Conservation (phyloP, 2,888 invertebrate species). For the Cheilosia grossa region DNA sequence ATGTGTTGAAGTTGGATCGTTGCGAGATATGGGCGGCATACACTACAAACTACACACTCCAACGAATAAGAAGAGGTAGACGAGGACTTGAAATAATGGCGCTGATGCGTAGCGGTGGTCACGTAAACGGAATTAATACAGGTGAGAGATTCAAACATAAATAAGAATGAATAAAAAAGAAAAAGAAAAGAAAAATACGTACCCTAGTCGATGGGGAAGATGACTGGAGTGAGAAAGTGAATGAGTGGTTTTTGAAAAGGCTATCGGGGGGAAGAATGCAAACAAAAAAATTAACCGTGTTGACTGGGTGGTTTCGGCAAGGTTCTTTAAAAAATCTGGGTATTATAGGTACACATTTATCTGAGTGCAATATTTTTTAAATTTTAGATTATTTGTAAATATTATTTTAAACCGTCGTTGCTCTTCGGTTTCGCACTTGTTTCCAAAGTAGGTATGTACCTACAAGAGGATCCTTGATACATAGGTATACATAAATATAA, state of each 20-base stretch:
- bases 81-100: slow-evolving; percentile 44
- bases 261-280: neutral
- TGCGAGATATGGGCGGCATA: slow-evolving; percentile 31
- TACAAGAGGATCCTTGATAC: too few relatives aligned
- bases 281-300: slow-evolving; percentile 14
- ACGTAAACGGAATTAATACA: slow-evolving; percentile 74
- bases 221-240: slow-evolving; percentile 21
- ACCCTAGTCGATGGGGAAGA: slow-evolving; percentile 22
- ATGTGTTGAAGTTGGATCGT: slow-evolving; percentile 50
- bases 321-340: too few relatives aligned
- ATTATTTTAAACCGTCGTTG: too few relatives aligned
- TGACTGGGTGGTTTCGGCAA: neutral
- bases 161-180: slow-evolving; percentile 52
- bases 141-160: slow-evolving; percentile 70
- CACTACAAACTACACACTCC: slow-evolving; percentile 14
- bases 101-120: slow-evolving; percentile 72
- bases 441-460: too few relatives aligned
- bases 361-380: too few relatives aligned
- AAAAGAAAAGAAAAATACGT: slow-evolving; percentile 15
- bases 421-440: too few relatives aligned
- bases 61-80: slow-evolving; percentile 1
- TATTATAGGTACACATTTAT: too few relatives aligned
- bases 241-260: slow-evolving; percentile 32
- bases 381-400: too few relatives aligned
- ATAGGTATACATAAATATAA: too few relatives aligned